Conservation (phyloP, 2,797 vertebrate species). For the Lates japonicus region DNA sequence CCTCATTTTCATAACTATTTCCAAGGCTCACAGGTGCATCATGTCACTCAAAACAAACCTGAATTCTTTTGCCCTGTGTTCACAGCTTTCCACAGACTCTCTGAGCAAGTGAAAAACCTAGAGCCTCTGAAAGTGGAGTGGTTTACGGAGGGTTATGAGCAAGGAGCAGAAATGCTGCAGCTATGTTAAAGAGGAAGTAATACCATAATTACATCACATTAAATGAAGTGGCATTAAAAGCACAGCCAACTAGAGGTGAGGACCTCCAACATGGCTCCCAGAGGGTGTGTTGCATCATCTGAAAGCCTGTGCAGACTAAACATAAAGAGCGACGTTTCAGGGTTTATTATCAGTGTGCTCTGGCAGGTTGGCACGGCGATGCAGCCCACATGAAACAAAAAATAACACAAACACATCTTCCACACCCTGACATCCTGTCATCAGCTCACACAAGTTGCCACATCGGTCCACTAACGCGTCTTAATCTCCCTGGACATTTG, state of each 20-base stretch:
- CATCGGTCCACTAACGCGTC: neutral
- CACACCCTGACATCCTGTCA: neutral
- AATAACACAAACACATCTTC: neutral
- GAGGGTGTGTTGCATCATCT: neutral
- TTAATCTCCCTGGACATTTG: conserved; percentile 13
- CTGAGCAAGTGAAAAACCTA: no score
- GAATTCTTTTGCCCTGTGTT: neutral
- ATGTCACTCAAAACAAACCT: neutral
- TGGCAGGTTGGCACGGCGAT: neutral
- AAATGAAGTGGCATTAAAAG: neutral
- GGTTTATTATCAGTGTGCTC: neutral
- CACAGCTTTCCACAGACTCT: no score
- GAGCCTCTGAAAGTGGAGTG: no score
- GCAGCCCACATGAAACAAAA: neutral
- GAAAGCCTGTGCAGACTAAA: neutral
- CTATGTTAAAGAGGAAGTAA: neutral
- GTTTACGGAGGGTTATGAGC: no score
- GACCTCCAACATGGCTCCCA: neutral
- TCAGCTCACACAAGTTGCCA: neutral
- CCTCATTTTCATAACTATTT: no score
- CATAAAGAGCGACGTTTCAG: neutral
- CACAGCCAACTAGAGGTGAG: neutral
- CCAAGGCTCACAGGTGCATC: neutral
- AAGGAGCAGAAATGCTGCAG: neutral
- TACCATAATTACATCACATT: no score